phyloP scores from a whole-genome alignment of 2,888 invertebrate species.

The Galeopsomyia nigrocyanea region DNA sequence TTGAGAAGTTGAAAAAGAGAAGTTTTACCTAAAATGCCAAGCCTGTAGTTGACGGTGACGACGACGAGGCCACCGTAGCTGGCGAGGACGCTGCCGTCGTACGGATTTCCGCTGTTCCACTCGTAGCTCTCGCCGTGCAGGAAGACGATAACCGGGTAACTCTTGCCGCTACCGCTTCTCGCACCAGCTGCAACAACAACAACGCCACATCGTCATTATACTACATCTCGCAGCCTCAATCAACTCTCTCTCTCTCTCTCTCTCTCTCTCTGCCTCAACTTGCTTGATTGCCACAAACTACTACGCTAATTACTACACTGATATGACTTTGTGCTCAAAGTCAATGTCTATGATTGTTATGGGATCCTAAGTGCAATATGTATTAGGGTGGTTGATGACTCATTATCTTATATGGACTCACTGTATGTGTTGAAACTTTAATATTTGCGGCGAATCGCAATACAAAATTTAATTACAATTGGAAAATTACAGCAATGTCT shows the following conservation, averaged over 20 bases:
- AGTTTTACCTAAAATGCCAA: conserved; percentile 82
- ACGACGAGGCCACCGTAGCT: conserved; percentile 92
- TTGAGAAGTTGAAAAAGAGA: not conserved
- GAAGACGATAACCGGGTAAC: conserved; percentile 93
- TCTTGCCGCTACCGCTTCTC: conserved; percentile 69
- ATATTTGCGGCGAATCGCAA: too few species aligned
- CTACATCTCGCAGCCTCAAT: not conserved
- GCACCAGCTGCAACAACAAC: conserved; percentile 74
- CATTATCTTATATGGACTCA: too few species aligned
- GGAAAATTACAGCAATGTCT: too few species aligned
- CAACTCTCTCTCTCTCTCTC: not conserved
- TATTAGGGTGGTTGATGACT: too few species aligned
- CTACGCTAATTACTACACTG: too few species aligned
- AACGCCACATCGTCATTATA: conserved; percentile 18
- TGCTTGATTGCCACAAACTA: too few species aligned
- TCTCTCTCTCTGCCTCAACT: too few species aligned
- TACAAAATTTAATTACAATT: too few species aligned
- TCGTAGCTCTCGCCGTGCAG: conserved; percentile 97
- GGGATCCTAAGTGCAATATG: too few species aligned
- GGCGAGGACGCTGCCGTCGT: conserved; percentile 95
- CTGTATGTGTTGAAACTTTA: too few species aligned
- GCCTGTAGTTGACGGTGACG: conserved; percentile 87
- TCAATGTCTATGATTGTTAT: too few species aligned
- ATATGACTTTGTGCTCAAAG: too few species aligned
- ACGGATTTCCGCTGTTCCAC: conserved; percentile 98